phyloP scores from a whole-genome alignment of 2,888 invertebrate genomes.

The Pristionchus japonicus region DNA sequence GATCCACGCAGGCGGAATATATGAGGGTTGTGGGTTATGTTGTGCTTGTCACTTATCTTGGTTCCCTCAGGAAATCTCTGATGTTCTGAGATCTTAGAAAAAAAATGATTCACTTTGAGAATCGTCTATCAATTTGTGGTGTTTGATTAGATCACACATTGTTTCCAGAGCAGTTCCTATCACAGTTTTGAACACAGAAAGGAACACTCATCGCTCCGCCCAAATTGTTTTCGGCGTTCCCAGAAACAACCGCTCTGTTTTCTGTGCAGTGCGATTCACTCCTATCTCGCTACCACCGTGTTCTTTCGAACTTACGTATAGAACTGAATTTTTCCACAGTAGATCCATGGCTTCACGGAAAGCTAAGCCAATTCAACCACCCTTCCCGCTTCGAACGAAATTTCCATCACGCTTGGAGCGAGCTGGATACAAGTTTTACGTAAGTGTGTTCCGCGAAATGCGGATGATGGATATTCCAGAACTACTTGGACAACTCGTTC shows the following conservation, averaged over 20 bases:
- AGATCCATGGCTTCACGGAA: not conserved
- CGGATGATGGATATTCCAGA: not conserved
- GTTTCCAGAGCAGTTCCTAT: not conserved
- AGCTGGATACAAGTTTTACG: slow-evolving; percentile 17
- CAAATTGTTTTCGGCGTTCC: not conserved
- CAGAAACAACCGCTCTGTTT: not conserved
- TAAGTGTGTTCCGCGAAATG: not conserved
- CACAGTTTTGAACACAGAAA: not conserved
- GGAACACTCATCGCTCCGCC: not conserved
- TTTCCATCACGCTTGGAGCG: slow-evolving; percentile 40
- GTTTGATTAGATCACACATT: not conserved
- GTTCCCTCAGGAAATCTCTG: too few relatives aligned
- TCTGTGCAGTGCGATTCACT: not conserved
- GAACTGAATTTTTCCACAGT: too few relatives aligned
- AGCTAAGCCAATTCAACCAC: not conserved
- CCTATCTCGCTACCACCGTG: not conserved
- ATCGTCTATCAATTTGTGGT: not conserved
- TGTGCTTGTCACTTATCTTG: too few relatives aligned
- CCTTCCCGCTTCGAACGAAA: slow-evolving; percentile 5
- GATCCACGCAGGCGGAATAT: too few relatives aligned
- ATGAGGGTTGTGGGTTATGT: too few relatives aligned
- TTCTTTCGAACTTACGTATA: not conserved
- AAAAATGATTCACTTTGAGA: too few relatives aligned
- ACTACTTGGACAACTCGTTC: slow-evolving; percentile 37
- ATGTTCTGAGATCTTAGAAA: too few relatives aligned